phyloP scores from a whole-genome alignment of 1,140 invertebrate species.

The Geopemphigus sp. region DNA sequence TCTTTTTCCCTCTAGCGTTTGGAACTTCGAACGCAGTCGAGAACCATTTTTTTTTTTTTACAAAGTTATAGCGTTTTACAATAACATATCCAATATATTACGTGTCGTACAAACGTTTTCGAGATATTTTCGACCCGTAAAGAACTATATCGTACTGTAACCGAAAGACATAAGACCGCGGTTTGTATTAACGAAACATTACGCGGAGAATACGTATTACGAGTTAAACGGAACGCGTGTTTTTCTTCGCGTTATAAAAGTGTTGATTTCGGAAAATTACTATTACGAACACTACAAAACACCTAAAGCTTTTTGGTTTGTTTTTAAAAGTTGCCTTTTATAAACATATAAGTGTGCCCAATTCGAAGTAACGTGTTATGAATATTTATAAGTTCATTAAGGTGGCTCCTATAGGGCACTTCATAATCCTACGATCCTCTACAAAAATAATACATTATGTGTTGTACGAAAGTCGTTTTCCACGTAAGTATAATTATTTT shows the following conservation, averaged over 20 bases:
- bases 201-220: background rate
- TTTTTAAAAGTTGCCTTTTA: background rate
- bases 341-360: background rate
- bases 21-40: background rate
- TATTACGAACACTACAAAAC: background rate
- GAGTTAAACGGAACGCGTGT: background rate
- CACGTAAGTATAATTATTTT: no score
- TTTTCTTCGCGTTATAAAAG: no score
- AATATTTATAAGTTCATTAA: background rate
- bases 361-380: background rate
- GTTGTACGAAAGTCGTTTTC: no score
- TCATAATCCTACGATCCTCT: no score
- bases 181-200: background rate
- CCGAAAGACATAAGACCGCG: background rate
- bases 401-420: no score
- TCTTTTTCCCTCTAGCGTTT: background rate
- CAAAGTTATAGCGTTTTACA: no score
- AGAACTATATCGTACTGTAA: background rate
- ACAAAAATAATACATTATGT: no score
- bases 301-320: background rate
- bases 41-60: background rate
- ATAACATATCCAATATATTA: no score
- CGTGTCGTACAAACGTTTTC: no score
- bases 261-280: background rate
- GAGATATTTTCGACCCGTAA: no score